Evolutionary conservation across 2,888 invertebrate genomes (phyloP).

Genomic region (Andrena dorsata): DNA sequence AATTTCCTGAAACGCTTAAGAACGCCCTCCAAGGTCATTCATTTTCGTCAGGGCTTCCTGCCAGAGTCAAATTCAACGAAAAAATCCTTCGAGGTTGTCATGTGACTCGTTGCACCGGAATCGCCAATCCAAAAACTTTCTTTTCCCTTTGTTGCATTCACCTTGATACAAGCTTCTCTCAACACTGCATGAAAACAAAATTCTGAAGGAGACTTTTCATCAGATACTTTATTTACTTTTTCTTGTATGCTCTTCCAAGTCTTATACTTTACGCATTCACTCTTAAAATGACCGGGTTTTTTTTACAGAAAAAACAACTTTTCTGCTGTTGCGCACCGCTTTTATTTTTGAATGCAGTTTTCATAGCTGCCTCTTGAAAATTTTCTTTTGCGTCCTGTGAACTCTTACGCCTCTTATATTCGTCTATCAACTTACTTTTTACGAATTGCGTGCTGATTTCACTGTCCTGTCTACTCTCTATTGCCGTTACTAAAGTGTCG

Average conservation of each 20-base stretch:
- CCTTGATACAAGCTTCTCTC: not conserved
- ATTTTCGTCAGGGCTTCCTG: too few relatives aligned
- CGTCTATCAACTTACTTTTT: too few relatives aligned
- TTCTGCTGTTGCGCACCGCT: too few relatives aligned
- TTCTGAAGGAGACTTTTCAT: not conserved
- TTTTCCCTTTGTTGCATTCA: not conserved
- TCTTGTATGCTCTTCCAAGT: not conserved
- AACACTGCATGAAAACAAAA: not conserved
- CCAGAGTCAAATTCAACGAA: not conserved
- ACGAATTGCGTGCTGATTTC: too few relatives aligned
- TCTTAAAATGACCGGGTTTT: not conserved
- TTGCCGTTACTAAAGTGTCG: not conserved
- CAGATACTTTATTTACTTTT: not conserved
- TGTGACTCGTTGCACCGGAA: slow-evolving; percentile 6
- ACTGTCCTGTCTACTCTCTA: not conserved
- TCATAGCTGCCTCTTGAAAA: too few relatives aligned
- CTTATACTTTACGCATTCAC: slow-evolving; percentile 3
- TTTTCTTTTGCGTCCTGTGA: too few relatives aligned
- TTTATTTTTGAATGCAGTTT: too few relatives aligned
- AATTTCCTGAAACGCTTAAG: too few relatives aligned
- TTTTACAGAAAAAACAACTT: not conserved
- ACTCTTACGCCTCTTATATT: too few relatives aligned
- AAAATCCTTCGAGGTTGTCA: not conserved
- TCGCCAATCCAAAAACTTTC: slow-evolving; percentile 5
- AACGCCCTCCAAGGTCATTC: too few relatives aligned